Percentiles rank a stretch among this genome's conserved stretches.
These are phyloP conservation scores for Arctia plantaginis DNA, from an alignment of 2,888 invertebrate species.

Conservation along the genomic window DNA sequence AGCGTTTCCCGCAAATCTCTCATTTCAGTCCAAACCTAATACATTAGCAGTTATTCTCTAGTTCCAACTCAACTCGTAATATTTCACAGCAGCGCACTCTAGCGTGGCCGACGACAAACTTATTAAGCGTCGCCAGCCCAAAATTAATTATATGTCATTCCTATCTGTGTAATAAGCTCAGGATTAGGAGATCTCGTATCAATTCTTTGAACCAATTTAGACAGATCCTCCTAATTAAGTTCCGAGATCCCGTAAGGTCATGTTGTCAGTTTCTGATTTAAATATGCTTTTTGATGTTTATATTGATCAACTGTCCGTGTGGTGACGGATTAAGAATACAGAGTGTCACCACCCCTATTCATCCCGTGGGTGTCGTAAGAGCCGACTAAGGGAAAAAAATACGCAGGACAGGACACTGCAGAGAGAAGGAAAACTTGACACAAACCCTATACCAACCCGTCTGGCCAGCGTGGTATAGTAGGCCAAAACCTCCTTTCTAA, in stretches of 20 bases:
- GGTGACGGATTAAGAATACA: too few species aligned
- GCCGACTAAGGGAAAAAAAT: too few species aligned
- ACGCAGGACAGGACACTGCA: too few species aligned
- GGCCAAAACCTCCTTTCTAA: too few species aligned
- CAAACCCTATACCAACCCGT: too few species aligned
- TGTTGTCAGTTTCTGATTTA: constrained; percentile 6
- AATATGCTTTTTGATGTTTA: too few species aligned
- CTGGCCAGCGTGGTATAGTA: too few species aligned
- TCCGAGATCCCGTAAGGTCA: constrained; percentile 11
- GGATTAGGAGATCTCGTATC: constrained; percentile 29
- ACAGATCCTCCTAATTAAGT: constrained; percentile 27
- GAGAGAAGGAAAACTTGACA: too few species aligned
- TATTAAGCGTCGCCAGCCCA: constrained; percentile 24
- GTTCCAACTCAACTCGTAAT: constrained; percentile 17
- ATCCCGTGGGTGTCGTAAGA: too few species aligned
- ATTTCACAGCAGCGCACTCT: constrained; percentile 13
- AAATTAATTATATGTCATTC: constrained; percentile 36
- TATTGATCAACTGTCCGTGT: too few species aligned
- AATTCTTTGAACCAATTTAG: constrained; percentile 35
- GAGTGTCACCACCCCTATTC: too few species aligned
- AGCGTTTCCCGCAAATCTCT: neutral
- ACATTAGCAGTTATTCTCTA: constrained; percentile 12
- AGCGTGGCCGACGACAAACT: constrained; percentile 19
- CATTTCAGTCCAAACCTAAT: neutral
- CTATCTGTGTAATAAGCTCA: constrained; percentile 25